phyloP scores from a whole-genome alignment of 2,888 invertebrate genomes.

The Polydesmus complanatus region DNA sequence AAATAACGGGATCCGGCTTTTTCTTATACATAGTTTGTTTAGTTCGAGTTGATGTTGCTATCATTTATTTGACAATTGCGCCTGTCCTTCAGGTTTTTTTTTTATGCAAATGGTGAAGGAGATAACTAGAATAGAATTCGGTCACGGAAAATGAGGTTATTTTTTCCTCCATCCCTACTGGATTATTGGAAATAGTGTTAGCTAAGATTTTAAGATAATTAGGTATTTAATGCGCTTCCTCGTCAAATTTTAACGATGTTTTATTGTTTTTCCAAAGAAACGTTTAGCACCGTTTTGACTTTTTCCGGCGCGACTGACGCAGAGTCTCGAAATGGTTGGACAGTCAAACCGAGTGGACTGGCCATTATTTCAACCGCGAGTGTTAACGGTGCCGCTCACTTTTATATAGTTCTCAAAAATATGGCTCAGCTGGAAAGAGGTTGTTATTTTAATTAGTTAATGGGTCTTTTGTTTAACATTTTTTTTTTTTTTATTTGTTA shows the following conservation, averaged over 20 bases:
- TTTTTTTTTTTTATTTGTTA: not conserved
- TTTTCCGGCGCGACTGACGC: constrained; percentile 3
- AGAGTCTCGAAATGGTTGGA: not conserved
- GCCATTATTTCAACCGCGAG: constrained; percentile 17
- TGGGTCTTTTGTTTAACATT: not conserved
- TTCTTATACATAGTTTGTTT: too few species aligned
- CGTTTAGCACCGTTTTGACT: constrained; percentile 17
- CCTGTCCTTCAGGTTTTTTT: not conserved
- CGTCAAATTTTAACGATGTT: not conserved
- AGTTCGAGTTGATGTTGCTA: not conserved
- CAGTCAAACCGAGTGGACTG: constrained; percentile 12
- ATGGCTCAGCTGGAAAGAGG: constrained; percentile 10
- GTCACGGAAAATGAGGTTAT: not conserved
- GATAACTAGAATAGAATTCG: not conserved
- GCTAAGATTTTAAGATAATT: not conserved
- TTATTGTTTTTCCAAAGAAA: constrained; percentile 11
- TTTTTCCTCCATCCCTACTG: not conserved
- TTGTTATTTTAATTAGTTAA: constrained; percentile 1
- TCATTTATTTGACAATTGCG: not conserved
- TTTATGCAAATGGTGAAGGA: not conserved
- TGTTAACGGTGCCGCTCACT: constrained; percentile 13
- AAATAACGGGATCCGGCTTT: too few species aligned
- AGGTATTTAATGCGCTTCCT: not conserved
- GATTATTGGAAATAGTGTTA: not conserved
- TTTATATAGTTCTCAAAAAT: constrained; percentile 14